Percentiles rank a stretch among this genome's conserved stretches.
phyloP scores from a whole-genome alignment of 2,113 vertebrate species.

The Hylia prasina region DNA sequence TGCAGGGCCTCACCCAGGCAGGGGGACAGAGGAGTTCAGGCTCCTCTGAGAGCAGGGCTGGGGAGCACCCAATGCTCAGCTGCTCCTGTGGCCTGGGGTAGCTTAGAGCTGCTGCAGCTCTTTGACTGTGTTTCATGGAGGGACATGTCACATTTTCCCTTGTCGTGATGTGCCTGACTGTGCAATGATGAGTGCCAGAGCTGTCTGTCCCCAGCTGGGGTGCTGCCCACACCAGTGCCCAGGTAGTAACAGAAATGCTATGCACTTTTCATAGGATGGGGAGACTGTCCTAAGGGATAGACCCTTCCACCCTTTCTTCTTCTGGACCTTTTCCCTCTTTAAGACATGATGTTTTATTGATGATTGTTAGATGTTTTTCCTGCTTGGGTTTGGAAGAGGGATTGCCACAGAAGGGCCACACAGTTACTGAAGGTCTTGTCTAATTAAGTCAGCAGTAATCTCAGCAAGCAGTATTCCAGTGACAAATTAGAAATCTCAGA shows the following conservation, averaged over 20 bases:
- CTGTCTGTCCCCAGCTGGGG: neutral
- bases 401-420: neutral
- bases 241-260: accelerated
- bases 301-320: neutral
- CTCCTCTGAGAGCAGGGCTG: neutral
- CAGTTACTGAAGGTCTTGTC: neutral
- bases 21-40: neutral
- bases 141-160: neutral
- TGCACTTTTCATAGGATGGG: accelerated
- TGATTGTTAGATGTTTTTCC: accelerated
- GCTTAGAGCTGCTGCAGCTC: neutral
- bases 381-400: neutral
- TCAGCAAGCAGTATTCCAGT: neutral
- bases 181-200: neutral
- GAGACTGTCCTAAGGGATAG: neutral
- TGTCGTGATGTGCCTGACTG: accelerated
- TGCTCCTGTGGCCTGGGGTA: neutral
- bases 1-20: accelerated
- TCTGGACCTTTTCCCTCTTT: neutral
- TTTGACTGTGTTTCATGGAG: accelerated
- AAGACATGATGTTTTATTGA: neutral
- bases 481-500: neutral
- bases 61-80: neutral
- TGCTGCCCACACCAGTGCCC: neutral
- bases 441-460: neutral